Conservation (phyloP, 2,888 invertebrate species). For the Meiosimyza decipiens region DNA sequence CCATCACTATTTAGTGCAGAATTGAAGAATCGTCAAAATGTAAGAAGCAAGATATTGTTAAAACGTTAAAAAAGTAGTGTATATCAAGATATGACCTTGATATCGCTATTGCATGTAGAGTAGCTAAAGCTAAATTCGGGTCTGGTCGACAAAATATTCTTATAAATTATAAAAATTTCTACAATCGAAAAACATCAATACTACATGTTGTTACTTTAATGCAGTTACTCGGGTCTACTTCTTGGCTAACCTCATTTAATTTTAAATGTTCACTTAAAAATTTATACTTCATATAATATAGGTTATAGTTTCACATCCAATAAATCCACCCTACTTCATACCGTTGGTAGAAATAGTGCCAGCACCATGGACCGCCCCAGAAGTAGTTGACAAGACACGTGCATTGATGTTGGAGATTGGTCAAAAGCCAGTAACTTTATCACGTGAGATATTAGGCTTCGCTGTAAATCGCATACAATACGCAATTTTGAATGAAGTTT, state of each 20-base stretch:
- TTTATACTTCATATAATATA: constrained; percentile 34
- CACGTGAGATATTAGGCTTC: constrained; percentile 90
- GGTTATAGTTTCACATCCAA: constrained; percentile 85
- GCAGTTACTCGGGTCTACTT: too few species aligned
- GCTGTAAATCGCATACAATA: constrained; percentile 95
- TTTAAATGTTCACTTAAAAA: too few species aligned
- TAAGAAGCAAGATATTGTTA: constrained; percentile 50
- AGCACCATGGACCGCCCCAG: constrained; percentile 88
- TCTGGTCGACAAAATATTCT: too few species aligned
- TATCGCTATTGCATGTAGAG: too few species aligned
- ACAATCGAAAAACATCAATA: too few species aligned
- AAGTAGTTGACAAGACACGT: constrained; percentile 78
- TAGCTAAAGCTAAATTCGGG: too few species aligned
- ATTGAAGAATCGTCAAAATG: constrained; percentile 76
- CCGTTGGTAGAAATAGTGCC: constrained; percentile 95
- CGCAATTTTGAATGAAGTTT: constrained; percentile 91
- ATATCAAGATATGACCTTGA: too few species aligned
- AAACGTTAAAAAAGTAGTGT: too few species aligned
- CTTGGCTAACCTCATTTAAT: too few species aligned
- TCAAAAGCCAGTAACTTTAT: constrained; percentile 88
- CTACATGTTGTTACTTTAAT: too few species aligned
- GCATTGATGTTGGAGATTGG: constrained; percentile 86
- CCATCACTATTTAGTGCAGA: constrained; percentile 88
- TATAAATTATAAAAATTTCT: too few species aligned
- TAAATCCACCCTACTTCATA: constrained; percentile 96